These are phyloP conservation scores for Dinoponera quadriceps DNA, from an alignment of 1,140 invertebrate genomes.

Conservation along the genomic window DNA sequence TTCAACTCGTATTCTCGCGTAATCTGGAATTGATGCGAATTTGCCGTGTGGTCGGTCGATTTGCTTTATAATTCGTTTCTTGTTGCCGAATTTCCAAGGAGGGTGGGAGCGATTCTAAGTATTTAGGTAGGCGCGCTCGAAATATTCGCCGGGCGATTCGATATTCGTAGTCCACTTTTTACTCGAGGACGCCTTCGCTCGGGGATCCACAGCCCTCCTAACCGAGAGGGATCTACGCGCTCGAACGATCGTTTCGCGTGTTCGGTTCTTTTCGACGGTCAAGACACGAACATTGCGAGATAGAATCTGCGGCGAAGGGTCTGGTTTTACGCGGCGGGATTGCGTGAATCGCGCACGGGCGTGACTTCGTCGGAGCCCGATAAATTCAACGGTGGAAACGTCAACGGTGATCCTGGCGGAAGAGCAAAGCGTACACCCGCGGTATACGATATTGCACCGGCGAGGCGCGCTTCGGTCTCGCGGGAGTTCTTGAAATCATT, in stretches of 20 bases:
- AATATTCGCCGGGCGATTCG: too few relatives aligned
- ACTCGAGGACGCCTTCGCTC: not conserved
- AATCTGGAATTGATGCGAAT: too few relatives aligned
- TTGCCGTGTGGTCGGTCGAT: too few relatives aligned
- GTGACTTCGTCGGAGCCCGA: slow-evolving; percentile 17
- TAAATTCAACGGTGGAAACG: slow-evolving; percentile 30
- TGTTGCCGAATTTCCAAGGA: too few relatives aligned
- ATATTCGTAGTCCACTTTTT: not conserved
- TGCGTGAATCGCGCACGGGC: slow-evolving; percentile 1
- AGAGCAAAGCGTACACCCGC: slow-evolving; percentile 38
- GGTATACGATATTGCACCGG: slow-evolving; percentile 13
- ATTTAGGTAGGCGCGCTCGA: too few relatives aligned
- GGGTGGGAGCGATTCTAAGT: too few relatives aligned
- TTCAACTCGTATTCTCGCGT: too few relatives aligned
- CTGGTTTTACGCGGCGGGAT: slow-evolving; percentile 24
- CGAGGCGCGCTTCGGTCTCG: not conserved
- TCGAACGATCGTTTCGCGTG: not conserved
- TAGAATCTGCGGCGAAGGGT: slow-evolving; percentile 9
- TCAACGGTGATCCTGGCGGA: slow-evolving; percentile 36
- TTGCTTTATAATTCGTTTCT: too few relatives aligned
- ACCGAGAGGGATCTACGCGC: not conserved
- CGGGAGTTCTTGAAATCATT: slow-evolving; percentile 54
- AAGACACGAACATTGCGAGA: slow-evolving; percentile 1
- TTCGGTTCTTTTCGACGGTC: not conserved
- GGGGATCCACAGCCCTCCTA: not conserved